phyloP scores from a whole-genome alignment of 2,888 invertebrate genomes.

The Harpalus rufipes region DNA sequence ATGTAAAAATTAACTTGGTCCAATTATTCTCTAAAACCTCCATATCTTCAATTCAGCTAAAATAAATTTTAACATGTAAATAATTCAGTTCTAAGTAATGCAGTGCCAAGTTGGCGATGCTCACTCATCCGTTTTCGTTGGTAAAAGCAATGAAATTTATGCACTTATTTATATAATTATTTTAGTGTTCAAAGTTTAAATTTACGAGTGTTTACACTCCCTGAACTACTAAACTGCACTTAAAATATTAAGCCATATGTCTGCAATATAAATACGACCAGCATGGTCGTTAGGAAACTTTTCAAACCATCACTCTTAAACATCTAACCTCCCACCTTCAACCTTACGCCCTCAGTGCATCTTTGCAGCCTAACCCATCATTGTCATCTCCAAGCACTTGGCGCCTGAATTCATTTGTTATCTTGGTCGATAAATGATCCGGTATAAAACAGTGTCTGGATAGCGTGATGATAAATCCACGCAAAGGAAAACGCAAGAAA shows the following conservation, averaged over 20 bases:
- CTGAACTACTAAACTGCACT: too few relatives aligned
- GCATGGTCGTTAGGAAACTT: not conserved
- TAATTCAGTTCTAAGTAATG: too few relatives aligned
- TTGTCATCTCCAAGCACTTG: not conserved
- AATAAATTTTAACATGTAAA: too few relatives aligned
- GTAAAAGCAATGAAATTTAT: too few relatives aligned
- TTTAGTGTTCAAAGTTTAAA: too few relatives aligned
- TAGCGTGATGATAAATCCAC: not conserved
- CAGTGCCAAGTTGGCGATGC: too few relatives aligned
- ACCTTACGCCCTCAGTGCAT: not conserved
- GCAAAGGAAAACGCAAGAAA: not conserved
- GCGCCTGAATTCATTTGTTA: not conserved
- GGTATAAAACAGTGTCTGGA: not conserved
- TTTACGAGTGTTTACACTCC: too few relatives aligned
- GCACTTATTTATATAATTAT: too few relatives aligned
- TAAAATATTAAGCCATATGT: not conserved
- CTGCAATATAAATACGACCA: not conserved
- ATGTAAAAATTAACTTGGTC: too few relatives aligned
- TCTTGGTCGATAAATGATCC: not conserved
- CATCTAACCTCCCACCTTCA: not conserved
- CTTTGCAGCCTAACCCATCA: not conserved
- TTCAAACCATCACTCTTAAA: not conserved
- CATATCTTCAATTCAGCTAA: not conserved
- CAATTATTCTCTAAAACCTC: too few relatives aligned
- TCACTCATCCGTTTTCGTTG: too few relatives aligned